phyloP scores from a whole-genome alignment of 2,888 invertebrate species.

The Ormyrus thymus region DNA sequence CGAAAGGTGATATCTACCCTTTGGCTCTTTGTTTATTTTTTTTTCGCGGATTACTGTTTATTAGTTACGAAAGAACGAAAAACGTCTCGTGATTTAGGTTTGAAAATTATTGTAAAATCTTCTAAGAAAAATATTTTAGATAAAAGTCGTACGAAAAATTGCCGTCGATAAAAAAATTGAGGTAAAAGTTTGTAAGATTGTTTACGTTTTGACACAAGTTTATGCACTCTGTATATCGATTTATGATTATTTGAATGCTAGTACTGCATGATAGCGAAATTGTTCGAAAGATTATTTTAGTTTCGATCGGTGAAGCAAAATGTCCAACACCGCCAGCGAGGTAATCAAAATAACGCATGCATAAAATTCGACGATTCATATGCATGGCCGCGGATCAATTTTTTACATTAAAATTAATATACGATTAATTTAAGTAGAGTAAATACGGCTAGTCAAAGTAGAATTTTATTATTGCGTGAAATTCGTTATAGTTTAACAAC shows the following conservation, averaged over 20 bases:
- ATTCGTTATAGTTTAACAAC: background rate
- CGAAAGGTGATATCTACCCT: slow-evolving; percentile 18
- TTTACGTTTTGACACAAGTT: slow-evolving; percentile 52
- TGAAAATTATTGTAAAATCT: slow-evolving; percentile 50
- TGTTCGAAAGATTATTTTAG: background rate
- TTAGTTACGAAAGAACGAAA: slow-evolving; percentile 10
- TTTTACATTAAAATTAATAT: slow-evolving; percentile 9
- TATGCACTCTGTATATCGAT: slow-evolving; percentile 39
- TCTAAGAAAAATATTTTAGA: slow-evolving; percentile 48
- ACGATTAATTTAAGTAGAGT: background rate
- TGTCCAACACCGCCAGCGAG: background rate
- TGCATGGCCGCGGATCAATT: background rate
- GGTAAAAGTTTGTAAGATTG: slow-evolving; percentile 50
- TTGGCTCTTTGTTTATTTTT: slow-evolving; percentile 17
- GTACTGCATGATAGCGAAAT: background rate
- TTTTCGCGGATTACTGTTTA: background rate
- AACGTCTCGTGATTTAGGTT: background rate
- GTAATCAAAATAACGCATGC: slow-evolving; percentile 13
- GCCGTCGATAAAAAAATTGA: slow-evolving; percentile 43
- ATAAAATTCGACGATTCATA: slow-evolving; percentile 15
- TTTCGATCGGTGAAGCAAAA: background rate
- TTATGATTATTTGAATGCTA: slow-evolving; percentile 18
- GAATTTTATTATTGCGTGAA: slow-evolving; percentile 1
- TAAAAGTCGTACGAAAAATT: slow-evolving; percentile 36
- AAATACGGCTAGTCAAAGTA: background rate